A percentile compares a stretch with the other conserved stretches of the same genome.
Conservation (phyloP, 2,888 invertebrate genomes). For the Drosophila kuntzei region DNA sequence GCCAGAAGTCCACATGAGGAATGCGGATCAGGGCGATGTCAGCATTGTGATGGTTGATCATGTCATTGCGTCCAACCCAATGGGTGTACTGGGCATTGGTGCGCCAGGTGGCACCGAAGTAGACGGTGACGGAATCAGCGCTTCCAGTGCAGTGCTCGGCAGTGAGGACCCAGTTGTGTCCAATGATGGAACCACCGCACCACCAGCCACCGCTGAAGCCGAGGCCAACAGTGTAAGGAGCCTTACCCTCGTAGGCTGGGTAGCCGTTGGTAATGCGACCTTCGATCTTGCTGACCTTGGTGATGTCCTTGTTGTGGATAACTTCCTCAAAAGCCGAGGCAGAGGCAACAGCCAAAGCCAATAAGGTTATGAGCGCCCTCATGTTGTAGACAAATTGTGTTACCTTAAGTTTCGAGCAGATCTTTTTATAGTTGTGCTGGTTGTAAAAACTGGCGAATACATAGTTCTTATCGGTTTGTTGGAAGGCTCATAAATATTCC, state of each 20-base stretch:
- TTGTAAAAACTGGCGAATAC: neutral
- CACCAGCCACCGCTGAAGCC: conserved; percentile 61
- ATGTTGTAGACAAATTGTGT: conserved; percentile 45
- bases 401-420: neutral
- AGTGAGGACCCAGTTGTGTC: conserved; percentile 70
- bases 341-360: conserved; percentile 57
- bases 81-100: conserved; percentile 64
- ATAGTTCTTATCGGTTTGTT: conserved; percentile 17
- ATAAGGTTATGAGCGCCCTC: conserved; percentile 56
- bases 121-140: conserved; percentile 59
- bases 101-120: conserved; percentile 69
- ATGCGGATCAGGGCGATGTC: conserved; percentile 72
- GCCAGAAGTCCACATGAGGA: conserved; percentile 61
- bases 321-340: conserved; percentile 32
- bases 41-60: conserved; percentile 57
- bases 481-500: conserved; percentile 31
- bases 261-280: conserved; percentile 72
- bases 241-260: conserved; percentile 61
- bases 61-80: conserved; percentile 53
- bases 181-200: conserved; percentile 80
- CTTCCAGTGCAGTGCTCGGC: conserved; percentile 78
- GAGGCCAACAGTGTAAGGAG: conserved; percentile 76
- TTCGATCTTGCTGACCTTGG: conserved; percentile 36
- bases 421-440: conserved; percentile 32
- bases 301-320: conserved; percentile 48